These are phyloP conservation scores for Macrophya alboannulata DNA, from an alignment of 2,888 invertebrate species.

Conservation along the genomic window DNA sequence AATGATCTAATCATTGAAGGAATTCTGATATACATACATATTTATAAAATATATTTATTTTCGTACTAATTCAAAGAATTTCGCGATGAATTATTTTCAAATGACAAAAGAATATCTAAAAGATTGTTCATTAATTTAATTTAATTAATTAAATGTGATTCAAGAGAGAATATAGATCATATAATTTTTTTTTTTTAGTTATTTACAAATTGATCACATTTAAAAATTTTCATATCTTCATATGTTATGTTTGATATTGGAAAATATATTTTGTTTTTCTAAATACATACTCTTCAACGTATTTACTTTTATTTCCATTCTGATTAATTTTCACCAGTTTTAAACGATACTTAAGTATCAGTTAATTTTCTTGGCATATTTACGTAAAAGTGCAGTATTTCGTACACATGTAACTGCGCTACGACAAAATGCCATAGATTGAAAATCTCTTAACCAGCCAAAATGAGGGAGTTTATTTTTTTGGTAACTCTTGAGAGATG, in stretches of 20 bases:
- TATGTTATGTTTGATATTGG: not conserved
- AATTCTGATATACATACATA: not conserved
- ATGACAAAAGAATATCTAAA: constrained; percentile 11
- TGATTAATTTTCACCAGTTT: not conserved
- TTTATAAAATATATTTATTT: not conserved
- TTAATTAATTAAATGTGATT: constrained; percentile 2
- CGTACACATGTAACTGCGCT: not conserved
- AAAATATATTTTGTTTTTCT: constrained; percentile 34
- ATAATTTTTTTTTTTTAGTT: not conserved
- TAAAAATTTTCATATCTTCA: not conserved
- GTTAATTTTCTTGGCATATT: constrained; percentile 30
- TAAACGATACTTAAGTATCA: not conserved
- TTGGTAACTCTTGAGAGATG: constrained; percentile 44
- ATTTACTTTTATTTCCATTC: not conserved
- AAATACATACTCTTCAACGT: not conserved
- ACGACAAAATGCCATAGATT: constrained; percentile 44
- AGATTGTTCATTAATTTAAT: constrained; percentile 35
- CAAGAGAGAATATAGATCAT: not conserved
- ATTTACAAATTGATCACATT: constrained; percentile 1
- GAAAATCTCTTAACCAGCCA: constrained; percentile 49
- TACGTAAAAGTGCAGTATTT: constrained; percentile 14
- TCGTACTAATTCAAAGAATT: constrained; percentile 17
- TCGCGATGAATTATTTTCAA: not conserved
- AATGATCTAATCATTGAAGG: not conserved
- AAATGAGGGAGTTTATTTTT: constrained; percentile 34